phyloP scores from a whole-genome alignment of 1,140 invertebrate species.

The Formica selysi region DNA sequence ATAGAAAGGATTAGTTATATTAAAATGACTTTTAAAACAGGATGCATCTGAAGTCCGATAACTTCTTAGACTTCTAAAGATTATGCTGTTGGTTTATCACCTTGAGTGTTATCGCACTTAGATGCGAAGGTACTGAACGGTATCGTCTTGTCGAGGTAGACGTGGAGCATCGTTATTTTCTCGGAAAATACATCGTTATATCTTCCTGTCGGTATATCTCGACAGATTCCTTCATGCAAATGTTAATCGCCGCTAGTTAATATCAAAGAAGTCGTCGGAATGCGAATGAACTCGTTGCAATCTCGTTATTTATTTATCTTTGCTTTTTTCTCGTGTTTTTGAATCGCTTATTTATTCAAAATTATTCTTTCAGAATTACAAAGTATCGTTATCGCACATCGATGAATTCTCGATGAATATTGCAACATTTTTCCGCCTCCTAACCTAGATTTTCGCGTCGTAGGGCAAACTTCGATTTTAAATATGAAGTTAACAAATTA shows the following conservation, averaged over 20 bases:
- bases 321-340: constrained; percentile 13
- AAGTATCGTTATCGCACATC: constrained; percentile 25
- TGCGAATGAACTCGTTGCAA: neutral
- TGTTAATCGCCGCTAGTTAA: constrained; percentile 35
- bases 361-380: constrained; percentile 43
- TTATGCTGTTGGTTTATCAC: constrained; percentile 55
- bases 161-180: constrained; percentile 55
- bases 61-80: constrained; percentile 19
- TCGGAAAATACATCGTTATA: constrained; percentile 57
- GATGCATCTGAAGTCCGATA: constrained; percentile 40
- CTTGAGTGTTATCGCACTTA: constrained; percentile 56
- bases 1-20: neutral
- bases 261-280: constrained; percentile 17
- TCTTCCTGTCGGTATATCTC: neutral
- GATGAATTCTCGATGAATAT: constrained; percentile 40
- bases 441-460: neutral
- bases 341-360: constrained; percentile 54
- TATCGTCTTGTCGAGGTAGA: constrained; percentile 48
- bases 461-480: constrained; percentile 18
- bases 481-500: constrained; percentile 13
- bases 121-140: constrained; percentile 20
- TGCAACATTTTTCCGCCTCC: neutral
- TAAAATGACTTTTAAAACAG: constrained; percentile 16
- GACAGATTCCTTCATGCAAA: constrained; percentile 38
- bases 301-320: constrained; percentile 54